Percentiles rank a stretch among this genome's conserved stretches.
Evolutionary conservation across 2,888 invertebrate genomes (phyloP).

Genomic region (Ophioninae sp.): DNA sequence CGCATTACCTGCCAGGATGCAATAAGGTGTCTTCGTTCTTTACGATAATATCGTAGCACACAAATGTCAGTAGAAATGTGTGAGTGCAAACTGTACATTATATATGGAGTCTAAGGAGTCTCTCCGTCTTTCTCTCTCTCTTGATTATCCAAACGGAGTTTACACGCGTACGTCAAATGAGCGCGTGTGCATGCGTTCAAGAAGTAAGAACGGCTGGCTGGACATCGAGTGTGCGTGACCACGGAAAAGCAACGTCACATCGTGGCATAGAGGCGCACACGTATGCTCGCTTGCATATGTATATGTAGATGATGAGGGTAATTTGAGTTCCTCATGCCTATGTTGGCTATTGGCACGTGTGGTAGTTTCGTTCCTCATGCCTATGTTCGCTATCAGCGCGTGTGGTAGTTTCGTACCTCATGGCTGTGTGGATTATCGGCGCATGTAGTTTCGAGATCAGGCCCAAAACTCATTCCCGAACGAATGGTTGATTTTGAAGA

Average conservation of each 20-base stretch:
- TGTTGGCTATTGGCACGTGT: neutral
- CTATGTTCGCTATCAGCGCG: too few relatives aligned
- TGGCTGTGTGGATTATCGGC: too few relatives aligned
- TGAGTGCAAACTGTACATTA: conserved; percentile 40
- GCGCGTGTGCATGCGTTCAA: conserved; percentile 45
- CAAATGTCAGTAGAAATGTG: conserved; percentile 2
- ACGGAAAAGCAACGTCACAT: conserved; percentile 75
- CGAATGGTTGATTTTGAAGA: neutral
- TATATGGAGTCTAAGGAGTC: conserved; percentile 32
- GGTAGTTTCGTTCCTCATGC: neutral
- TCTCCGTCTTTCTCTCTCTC: conserved; percentile 31
- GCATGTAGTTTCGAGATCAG: too few relatives aligned
- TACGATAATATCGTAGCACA: conserved; percentile 34
- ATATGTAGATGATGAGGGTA: conserved; percentile 17
- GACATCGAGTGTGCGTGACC: conserved; percentile 52
- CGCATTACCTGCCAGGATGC: conserved; percentile 43
- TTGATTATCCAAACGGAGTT: neutral
- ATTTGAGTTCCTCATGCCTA: neutral
- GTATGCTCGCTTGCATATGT: conserved; percentile 1
- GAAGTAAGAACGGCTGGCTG: conserved; percentile 36
- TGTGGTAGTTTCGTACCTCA: too few relatives aligned
- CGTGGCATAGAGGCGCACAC: conserved; percentile 63
- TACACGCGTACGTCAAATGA: conserved; percentile 13
- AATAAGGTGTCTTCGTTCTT: conserved; percentile 45
- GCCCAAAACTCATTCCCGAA: neutral